phyloP scores from a whole-genome alignment of 2,113 vertebrate genomes.

The Recurvirostra avosetta region DNA sequence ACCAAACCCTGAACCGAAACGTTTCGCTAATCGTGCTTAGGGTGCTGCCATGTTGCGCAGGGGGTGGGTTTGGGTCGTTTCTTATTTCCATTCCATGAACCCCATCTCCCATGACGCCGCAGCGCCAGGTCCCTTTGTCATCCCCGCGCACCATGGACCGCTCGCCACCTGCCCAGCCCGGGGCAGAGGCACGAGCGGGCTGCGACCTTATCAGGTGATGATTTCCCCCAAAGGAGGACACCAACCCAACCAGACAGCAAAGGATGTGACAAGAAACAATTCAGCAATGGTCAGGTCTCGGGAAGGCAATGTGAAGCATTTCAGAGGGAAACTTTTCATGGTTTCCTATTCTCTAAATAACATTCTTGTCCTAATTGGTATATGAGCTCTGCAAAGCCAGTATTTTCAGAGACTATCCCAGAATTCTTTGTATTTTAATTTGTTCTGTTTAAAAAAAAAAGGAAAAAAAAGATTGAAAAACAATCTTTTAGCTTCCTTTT shows the following conservation, averaged over 20 bases:
- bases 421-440: not conserved
- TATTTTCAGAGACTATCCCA: not conserved
- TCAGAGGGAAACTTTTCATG: not conserved
- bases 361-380: not conserved
- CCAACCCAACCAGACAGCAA: not conserved
- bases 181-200: too few relatives aligned
- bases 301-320: not conserved
- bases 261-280: not conserved
- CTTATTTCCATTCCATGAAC: not conserved
- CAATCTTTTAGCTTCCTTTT: not conserved
- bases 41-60: not conserved
- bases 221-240: not conserved
- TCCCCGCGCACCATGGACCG: accelerated
- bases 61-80: not conserved
- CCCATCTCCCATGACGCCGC: too few relatives aligned
- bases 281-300: not conserved
- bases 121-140: not conserved
- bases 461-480: not conserved
- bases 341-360: not conserved
- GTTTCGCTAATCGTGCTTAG: too few relatives aligned
- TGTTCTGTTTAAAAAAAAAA: not conserved
- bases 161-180: not conserved
- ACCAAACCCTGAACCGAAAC: not conserved
- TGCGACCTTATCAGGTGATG: not conserved
- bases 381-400: not conserved